Conservation (phyloP, 2,113 vertebrate species). For the Anolis carolinensis region DNA sequence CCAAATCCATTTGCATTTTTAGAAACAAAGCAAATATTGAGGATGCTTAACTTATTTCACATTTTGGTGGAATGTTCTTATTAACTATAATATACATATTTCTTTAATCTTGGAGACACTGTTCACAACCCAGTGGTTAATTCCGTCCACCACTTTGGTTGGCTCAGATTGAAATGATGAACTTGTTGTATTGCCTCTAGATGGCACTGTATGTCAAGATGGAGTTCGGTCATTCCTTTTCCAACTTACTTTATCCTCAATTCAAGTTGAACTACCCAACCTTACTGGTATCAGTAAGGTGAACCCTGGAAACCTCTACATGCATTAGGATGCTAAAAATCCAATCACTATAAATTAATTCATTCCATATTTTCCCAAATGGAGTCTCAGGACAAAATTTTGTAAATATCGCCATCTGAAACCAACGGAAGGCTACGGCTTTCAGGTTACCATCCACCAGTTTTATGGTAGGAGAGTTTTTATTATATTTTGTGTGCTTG, state of each 20-base stretch:
- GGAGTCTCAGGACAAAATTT: not conserved
- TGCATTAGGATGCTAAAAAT: conserved; percentile 4
- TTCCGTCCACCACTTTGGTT: not conserved
- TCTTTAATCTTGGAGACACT: not conserved
- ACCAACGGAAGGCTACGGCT: not conserved
- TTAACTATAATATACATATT: not conserved
- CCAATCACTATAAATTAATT: not conserved
- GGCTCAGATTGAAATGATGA: not conserved
- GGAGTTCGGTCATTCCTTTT: not conserved
- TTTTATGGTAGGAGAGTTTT: not conserved
- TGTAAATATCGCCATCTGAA: not conserved
- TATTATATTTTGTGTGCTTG: not conserved
- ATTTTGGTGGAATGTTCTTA: not conserved
- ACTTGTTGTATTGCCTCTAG: conserved; percentile 45
- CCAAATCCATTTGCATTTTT: not conserved
- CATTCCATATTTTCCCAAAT: not conserved
- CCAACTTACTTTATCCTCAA: not conserved
- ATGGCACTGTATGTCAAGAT: conserved; percentile 60
- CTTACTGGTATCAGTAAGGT: not conserved
- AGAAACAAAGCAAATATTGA: not conserved
- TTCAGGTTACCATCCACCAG: not conserved
- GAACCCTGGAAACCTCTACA: not conserved
- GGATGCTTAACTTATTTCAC: not conserved
- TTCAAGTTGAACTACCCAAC: not conserved
- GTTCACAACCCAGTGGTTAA: not conserved